Base-by-base conservation (phyloP, 2,888 invertebrate species). In the Drosophila pseudotalamancana region DNA sequence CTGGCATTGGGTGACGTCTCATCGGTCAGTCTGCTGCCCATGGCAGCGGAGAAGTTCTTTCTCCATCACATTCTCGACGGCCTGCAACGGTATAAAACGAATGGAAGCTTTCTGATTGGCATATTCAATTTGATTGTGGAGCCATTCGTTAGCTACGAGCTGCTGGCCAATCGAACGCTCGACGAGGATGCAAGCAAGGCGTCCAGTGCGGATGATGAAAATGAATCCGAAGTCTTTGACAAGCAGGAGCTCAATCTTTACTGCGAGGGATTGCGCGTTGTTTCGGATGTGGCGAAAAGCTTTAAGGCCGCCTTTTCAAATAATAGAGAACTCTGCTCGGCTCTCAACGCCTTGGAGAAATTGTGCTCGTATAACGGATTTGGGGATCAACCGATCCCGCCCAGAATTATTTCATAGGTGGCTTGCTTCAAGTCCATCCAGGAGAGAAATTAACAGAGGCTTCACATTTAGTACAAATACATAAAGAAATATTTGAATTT, bases 211-310 rank as follows among this genome's bases (percentile, higher is more conserved):
- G 21, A 48, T 8, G 64, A 49, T 0, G 21, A 43, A 6, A 62
- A 49, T 0, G 48, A 48, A 1, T 6, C 77, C 1, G 89, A 90
- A 18, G 66, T 91, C 11, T 91, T 91, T 49, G 90, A 90, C 50
- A 89, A 87, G 45, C 88, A 89, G 55, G 91, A 90, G 48, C 64
- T 84, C 8, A 91, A 91, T 66, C 73, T 82, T 2, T 91, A 88
- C 57, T 89, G 89, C 9, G 91, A 91, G 55, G 88, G 89, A 0
- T 27, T 85, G 23, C 88, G 84, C 35, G 80, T 83, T 0, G 62
- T 88, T 5, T 64, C 76, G n/a, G 79, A 84, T 46, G 70, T 84
- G 6, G 63, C 72, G 49, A 66, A 55, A 23, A 69, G 81, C 25
- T 87, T 89, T 42, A 71, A 65, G 4, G 37, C n/a, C 18, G 76